Evolutionary conservation across 2,113 vertebrate genomes (phyloP), one percentile per base, ranked within the genome.

Genomic region (Puntigrus tetrazona): DNA sequence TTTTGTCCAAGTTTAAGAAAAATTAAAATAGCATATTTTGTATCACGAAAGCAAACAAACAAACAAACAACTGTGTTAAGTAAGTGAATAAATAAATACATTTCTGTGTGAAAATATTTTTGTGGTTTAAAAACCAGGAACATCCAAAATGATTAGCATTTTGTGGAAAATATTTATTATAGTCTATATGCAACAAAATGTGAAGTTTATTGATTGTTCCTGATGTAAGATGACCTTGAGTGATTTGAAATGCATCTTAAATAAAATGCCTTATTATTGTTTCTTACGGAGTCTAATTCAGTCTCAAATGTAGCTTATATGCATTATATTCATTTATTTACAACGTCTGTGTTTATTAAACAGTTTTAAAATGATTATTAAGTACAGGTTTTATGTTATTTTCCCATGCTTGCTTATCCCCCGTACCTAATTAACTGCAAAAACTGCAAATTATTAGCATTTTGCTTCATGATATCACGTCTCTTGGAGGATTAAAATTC

Each of bases 401-500:
- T 76, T 29, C 25, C 14, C 14, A 52, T 34, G 29, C 34, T 76
- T 5, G 47, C 47, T 47, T 50, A 16, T 16, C 47, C 20, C 10
- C 52, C 55, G 74, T 76, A 10, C 29, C 25, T 27, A 47, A 29
- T 52, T 67, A 69, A 16, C 31, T 36, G 34, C 27, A 76, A 76
- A 29, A 34, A 74, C 13, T 16, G 25, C 16, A n/a, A 45, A 69
- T 36, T 69, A 14, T 74, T 74, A 74, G 14, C 7, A 75, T 27
- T 47, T 74, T 27, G 11, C 41, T 74, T 22, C 47, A 47, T 74
- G 27, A 52, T 74, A 47, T 31, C 87, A 61, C 82, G 74, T 87
- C 73, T 88, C 73, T 80, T 67, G 45, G 55, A 16, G 29, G 70
- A 38, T 84, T 80, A 63, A 84, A 55, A 72, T 86, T 85, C 41